These are phyloP conservation scores for Willowsia nigromaculata DNA, from an alignment of 2,888 invertebrate species.

Conservation along the genomic window DNA sequence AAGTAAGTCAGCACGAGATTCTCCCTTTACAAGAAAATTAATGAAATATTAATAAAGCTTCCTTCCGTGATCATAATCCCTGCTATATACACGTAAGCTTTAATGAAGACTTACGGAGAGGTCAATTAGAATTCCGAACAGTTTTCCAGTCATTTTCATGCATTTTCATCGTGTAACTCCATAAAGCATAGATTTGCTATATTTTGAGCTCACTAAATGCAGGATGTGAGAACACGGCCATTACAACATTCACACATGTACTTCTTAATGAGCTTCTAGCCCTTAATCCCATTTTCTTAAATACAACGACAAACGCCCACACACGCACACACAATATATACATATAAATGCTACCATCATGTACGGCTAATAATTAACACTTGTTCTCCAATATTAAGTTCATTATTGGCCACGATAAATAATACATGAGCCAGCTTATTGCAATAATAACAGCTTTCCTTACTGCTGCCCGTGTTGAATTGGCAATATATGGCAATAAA, in stretches of 20 bases:
- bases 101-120: conserved; percentile 30
- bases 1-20: not conserved
- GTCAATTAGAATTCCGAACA: conserved; percentile 50
- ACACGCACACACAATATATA: not conserved
- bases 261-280: not conserved
- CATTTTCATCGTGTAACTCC: not conserved
- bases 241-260: not conserved
- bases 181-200: not conserved
- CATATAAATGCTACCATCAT: too few relatives aligned
- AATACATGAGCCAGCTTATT: not conserved
- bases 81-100: conserved; percentile 3
- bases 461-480: not conserved
- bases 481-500: not conserved
- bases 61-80: conserved; percentile 24
- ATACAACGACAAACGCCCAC: not conserved
- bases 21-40: conserved; percentile 40
- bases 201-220: not conserved
- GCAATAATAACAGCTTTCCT: not conserved
- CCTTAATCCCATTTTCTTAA: conserved; percentile 2
- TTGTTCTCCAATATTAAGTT: not conserved
- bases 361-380: conserved; percentile 7
- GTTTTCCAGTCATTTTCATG: not conserved
- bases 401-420: not conserved
- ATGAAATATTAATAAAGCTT: conserved; percentile 55
- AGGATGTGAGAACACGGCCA: not conserved